Evolutionary conservation across 2,797 vertebrate species (phyloP).

Genomic region (Micropoecilia bifurca): DNA sequence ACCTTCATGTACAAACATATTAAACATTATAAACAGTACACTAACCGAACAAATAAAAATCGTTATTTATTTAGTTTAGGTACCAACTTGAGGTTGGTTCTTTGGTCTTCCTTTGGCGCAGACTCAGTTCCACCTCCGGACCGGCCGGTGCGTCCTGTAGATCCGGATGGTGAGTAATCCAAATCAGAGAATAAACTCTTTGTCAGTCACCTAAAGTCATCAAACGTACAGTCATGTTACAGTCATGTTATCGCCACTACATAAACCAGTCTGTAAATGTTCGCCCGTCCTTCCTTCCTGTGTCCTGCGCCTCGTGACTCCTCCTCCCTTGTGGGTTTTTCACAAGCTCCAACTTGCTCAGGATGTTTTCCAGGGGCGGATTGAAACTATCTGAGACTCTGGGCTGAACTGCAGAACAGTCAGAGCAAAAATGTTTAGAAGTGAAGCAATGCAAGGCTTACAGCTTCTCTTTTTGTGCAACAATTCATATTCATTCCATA

Average conservation of each 20-base stretch:
- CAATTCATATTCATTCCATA: not conserved
- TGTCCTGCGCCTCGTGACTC: constrained; percentile 18
- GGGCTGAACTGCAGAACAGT: not conserved
- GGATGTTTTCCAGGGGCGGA: not conserved
- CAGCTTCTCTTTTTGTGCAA: not conserved
- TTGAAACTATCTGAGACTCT: no score
- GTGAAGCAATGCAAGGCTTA: not conserved
- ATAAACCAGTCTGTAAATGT: fast-evolving
- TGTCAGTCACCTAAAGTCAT: not conserved
- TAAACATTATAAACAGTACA: not conserved
- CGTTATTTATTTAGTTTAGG: not conserved
- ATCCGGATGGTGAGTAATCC: not conserved
- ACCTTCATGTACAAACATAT: not conserved
- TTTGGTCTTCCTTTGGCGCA: not conserved
- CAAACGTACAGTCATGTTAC: no score
- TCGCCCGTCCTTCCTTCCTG: not conserved
- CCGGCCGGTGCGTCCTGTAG: not conserved
- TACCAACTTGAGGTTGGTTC: not conserved
- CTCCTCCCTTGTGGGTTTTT: constrained; percentile 32
- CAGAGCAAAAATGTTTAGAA: not conserved
- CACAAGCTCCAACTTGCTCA: not conserved
- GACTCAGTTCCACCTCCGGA: not conserved
- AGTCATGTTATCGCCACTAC: no score
- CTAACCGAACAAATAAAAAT: not conserved
- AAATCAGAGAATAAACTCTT: not conserved